These are phyloP conservation scores for Lophotriccus pileatus DNA, from an alignment of 2,797 vertebrate species.

Conservation along the genomic window DNA sequence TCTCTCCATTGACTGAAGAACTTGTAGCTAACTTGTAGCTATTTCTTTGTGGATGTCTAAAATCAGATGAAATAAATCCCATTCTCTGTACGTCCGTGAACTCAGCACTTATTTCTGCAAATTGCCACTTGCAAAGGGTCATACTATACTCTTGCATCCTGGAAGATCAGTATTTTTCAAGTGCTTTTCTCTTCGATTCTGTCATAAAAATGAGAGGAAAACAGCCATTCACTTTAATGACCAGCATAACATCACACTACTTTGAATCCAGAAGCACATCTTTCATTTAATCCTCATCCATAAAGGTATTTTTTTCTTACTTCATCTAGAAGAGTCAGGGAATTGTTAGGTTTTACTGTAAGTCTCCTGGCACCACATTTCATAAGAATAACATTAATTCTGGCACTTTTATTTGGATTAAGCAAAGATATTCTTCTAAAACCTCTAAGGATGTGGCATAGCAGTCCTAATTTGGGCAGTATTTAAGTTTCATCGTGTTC, in stretches of 20 bases:
- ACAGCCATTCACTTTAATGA: slow-evolving; percentile 33
- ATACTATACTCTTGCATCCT: neutral
- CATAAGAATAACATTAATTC: neutral
- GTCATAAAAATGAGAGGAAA: slow-evolving; percentile 30
- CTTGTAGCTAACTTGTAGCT: neutral
- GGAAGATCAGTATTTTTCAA: neutral
- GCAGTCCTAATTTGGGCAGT: neutral
- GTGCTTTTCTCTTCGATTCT: slow-evolving; percentile 18
- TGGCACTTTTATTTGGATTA: neutral
- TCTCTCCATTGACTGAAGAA: neutral
- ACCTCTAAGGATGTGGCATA: neutral
- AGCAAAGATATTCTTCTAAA: neutral
- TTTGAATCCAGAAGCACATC: neutral
- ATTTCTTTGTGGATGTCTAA: neutral
- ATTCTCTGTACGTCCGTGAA: neutral
- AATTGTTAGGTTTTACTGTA: neutral
- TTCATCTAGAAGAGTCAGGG: neutral
- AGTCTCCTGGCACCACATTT: neutral
- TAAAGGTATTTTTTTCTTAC: neutral
- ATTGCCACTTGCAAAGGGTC: neutral
- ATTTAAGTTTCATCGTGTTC: neutral
- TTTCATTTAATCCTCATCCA: slow-evolving; percentile 22
- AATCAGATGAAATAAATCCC: neutral
- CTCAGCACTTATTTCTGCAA: slow-evolving; percentile 10
- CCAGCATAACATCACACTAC: slow-evolving; percentile 1